Percentiles rank a stretch among this genome's conserved stretches.
Conservation (phyloP, 2,113 vertebrate genomes). For the Sus scrofa region DNA sequence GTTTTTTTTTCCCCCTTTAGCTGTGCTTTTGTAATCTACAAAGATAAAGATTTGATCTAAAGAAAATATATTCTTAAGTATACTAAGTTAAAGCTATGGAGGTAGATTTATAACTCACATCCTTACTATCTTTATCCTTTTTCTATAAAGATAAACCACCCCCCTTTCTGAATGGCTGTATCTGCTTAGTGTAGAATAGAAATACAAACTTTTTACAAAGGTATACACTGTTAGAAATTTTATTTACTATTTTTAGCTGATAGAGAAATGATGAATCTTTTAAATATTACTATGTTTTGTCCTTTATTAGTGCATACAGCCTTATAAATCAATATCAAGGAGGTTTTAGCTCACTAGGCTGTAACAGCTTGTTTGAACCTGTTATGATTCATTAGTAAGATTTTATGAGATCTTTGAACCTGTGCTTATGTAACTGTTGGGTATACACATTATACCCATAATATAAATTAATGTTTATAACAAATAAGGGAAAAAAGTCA, state of each 20-base stretch:
- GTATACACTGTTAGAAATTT: not conserved
- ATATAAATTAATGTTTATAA: not conserved
- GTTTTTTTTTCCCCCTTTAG: not conserved
- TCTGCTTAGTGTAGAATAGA: not conserved
- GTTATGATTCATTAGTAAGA: not conserved
- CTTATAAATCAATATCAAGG: not conserved
- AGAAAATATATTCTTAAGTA: conserved; percentile 14
- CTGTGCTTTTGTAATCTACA: not conserved
- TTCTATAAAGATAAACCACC: not conserved
- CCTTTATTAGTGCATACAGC: not conserved
- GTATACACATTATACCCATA: not conserved
- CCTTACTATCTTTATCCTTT: not conserved
- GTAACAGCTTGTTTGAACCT: not conserved
- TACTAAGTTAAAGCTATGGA: not conserved
- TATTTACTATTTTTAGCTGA: not conserved
- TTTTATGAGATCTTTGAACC: not conserved
- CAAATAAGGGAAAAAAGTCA: not conserved
- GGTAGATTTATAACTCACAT: not conserved
- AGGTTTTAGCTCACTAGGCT: not conserved
- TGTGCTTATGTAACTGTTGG: not conserved
- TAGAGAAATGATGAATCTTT: not conserved
- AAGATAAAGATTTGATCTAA: not conserved
- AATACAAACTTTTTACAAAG: not conserved
- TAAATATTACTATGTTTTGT: not conserved
- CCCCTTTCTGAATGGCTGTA: not conserved